These are phyloP conservation scores for Montipora capitata DNA, from an alignment of 92 coral and sea anemone species.

Conservation along the genomic window DNA sequence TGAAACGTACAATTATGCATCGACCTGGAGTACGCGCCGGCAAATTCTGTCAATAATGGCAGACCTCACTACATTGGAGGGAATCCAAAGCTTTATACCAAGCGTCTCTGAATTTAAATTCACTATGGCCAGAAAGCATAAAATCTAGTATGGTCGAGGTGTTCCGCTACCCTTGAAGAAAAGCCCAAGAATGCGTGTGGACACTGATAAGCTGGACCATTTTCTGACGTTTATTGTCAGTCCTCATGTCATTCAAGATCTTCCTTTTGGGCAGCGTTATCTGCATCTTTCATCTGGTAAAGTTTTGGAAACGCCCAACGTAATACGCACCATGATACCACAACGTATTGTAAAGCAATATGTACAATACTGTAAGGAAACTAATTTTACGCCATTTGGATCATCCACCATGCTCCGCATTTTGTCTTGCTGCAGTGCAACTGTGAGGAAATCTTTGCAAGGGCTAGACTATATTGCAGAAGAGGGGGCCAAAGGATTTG, in stretches of 20 bases:
- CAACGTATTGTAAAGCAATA: conserved; percentile 52
- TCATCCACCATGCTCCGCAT: conserved; percentile 44
- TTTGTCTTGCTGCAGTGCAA: conserved; percentile 25
- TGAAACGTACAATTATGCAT: too few relatives aligned
- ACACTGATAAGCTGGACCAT: conserved; percentile 17
- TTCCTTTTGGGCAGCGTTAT: conserved; percentile 64
- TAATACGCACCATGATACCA: conserved; percentile 61
- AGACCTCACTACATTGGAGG: conserved; percentile 1
- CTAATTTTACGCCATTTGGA: conserved; percentile 31
- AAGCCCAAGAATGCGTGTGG: conserved; percentile 30
- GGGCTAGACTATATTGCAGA: conserved; percentile 45
- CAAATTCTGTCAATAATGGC: background rate
- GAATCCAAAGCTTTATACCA: background rate
- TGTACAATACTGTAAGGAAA: conserved; percentile 26
- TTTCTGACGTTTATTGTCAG: conserved; percentile 8
- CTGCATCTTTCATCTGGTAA: conserved; percentile 56
- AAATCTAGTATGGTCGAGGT: conserved; percentile 6
- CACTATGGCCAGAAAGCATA: conserved; percentile 7
- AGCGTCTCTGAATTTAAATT: conserved; percentile 14
- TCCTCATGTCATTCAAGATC: conserved; percentile 25
- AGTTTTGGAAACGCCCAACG: conserved; percentile 59
- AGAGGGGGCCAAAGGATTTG: conserved; percentile 60
- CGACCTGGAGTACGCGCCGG: too few relatives aligned
- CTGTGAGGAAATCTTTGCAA: conserved; percentile 45
- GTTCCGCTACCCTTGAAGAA: background rate